A percentile compares a stretch with the other conserved stretches of the same genome.
Conservation (phyloP, 2,888 invertebrate species). For the Zaprionus bogoriensis region DNA sequence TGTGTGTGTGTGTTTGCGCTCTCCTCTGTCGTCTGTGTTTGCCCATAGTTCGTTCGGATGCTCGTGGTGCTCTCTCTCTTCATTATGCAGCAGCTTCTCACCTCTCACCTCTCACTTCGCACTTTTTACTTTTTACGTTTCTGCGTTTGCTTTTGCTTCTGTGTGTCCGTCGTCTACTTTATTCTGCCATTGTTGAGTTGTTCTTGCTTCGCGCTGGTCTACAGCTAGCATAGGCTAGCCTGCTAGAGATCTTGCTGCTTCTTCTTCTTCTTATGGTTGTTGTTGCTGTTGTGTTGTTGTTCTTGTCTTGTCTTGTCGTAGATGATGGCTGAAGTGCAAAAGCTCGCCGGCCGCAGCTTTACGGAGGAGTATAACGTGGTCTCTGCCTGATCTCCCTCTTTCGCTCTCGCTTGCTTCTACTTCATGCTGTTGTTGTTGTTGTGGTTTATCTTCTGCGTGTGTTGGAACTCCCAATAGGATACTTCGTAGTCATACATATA, state of each 20-base stretch:
- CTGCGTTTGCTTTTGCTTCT: constrained; percentile 25
- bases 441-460: constrained; percentile 56
- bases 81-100: constrained; percentile 32
- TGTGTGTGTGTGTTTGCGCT: constrained; percentile 34
- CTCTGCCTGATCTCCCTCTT: constrained; percentile 5
- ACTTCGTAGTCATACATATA: constrained; percentile 46
- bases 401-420: constrained; percentile 37
- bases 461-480: constrained; percentile 73
- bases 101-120: constrained; percentile 21
- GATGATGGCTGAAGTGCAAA: constrained; percentile 57
- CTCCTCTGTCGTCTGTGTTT: constrained; percentile 10
- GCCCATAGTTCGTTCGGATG: not conserved
- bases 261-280: constrained; percentile 3
- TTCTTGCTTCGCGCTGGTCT: constrained; percentile 36
- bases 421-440: constrained; percentile 40
- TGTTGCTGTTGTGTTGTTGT: constrained; percentile 39
- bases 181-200: constrained; percentile 21
- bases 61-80: constrained; percentile 26
- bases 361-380: constrained; percentile 44
- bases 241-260: constrained; percentile 69
- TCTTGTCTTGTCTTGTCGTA: constrained; percentile 18
- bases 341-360: constrained; percentile 71
- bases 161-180: constrained; percentile 11
- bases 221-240: constrained; percentile 49
- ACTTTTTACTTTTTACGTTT: constrained; percentile 23